A percentile compares a stretch with the other conserved stretches of the same genome.
Evolutionary conservation across 2,113 vertebrate genomes (phyloP).

Genomic region (Datnioides undecimradiatus): DNA sequence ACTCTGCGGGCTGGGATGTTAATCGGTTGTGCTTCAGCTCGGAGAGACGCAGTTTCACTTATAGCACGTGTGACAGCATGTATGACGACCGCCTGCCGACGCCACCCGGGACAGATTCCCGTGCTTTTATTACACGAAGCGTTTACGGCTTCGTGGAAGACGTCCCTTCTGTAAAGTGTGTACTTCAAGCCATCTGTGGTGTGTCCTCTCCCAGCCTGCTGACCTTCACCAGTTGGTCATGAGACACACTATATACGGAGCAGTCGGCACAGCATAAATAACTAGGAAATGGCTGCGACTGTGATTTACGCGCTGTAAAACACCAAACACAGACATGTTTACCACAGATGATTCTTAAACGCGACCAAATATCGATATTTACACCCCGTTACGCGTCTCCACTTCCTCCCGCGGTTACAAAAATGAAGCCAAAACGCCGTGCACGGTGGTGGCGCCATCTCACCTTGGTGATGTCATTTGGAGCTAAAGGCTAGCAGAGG

Average conservation of each 20-base stretch:
- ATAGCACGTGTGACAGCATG: conserved; percentile 4
- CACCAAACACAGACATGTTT: too few species aligned
- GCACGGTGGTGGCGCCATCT: too few species aligned
- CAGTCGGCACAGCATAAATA: conserved; percentile 1
- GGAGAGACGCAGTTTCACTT: not conserved
- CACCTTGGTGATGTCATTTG: too few species aligned
- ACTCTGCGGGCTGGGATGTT: accelerated
- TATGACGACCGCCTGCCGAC: conserved; percentile 1
- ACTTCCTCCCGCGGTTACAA: too few species aligned
- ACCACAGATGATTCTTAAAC: too few species aligned
- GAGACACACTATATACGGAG: not conserved
- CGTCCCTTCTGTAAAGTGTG: conserved; percentile 23
- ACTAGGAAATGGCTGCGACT: too few species aligned
- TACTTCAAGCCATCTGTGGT: conserved; percentile 47
- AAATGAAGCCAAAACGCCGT: too few species aligned
- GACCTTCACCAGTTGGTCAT: conserved; percentile 32
- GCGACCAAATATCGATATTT: too few species aligned
- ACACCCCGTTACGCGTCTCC: too few species aligned
- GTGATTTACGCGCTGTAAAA: too few species aligned
- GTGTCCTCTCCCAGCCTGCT: conserved; percentile 12
- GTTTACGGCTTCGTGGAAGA: not conserved
- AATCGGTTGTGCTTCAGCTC: not conserved
- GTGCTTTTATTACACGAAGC: conserved; percentile 42
- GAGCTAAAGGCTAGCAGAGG: too few species aligned
- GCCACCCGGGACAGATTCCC: conserved; percentile 25